Evolutionary conservation across 1,140 invertebrate species (phyloP).

Genomic region (Dryas iulia): DNA sequence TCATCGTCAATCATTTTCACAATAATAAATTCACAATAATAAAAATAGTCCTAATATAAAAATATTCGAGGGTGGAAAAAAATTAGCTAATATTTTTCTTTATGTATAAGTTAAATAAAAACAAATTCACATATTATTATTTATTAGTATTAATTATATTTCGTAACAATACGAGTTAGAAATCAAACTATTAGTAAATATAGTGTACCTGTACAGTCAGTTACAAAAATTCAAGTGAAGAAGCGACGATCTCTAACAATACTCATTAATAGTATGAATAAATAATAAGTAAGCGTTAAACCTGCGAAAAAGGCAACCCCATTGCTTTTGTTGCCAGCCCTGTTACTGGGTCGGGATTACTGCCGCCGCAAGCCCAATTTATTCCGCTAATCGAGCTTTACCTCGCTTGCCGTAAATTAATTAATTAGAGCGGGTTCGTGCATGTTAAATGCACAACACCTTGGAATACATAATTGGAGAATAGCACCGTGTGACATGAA

Average conservation of each 20-base stretch:
- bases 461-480: constrained; percentile 2
- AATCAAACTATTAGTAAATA: no score
- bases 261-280: constrained; percentile 75
- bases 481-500: constrained; percentile 3
- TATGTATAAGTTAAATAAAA: no score
- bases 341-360: constrained; percentile 63
- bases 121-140: no score
- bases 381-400: constrained; percentile 71
- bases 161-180: no score
- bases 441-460: constrained; percentile 26
- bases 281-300: constrained; percentile 74
- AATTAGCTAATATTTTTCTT: no score
- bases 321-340: constrained; percentile 64
- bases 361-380: constrained; percentile 69
- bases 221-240: constrained; percentile 30
- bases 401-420: constrained; percentile 67
- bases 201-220: no score
- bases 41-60: no score
- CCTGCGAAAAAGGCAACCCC: constrained; percentile 46
- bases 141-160: no score
- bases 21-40: no score
- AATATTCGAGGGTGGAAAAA: no score
- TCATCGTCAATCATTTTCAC: background rate
- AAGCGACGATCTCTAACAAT: constrained; percentile 53
- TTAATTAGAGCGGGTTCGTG: constrained; percentile 47